phyloP scores from a whole-genome alignment of 2,888 invertebrate genomes.

The Thera obeliscata region DNA sequence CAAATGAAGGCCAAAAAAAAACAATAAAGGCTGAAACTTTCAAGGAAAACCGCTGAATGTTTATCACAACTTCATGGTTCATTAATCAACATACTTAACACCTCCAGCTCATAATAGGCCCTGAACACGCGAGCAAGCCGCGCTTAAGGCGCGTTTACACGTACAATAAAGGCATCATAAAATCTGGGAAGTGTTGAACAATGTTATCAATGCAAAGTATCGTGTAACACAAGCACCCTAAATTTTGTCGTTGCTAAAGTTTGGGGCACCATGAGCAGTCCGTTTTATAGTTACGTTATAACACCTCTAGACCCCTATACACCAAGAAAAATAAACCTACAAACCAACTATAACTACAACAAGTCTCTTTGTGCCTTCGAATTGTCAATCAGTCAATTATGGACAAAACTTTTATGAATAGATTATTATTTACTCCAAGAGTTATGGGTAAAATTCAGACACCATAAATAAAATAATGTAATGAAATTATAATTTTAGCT shows the following conservation, averaged over 20 bases:
- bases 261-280: slow-evolving; percentile 44
- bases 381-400: too few species aligned
- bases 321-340: too few species aligned
- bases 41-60: slow-evolving; percentile 31
- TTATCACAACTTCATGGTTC: slow-evolving; percentile 41
- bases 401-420: too few species aligned
- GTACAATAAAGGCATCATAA: slow-evolving; percentile 66
- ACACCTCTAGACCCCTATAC: too few species aligned
- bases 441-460: too few species aligned
- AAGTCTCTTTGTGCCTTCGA: too few species aligned
- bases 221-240: slow-evolving; percentile 64
- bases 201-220: slow-evolving; percentile 77
- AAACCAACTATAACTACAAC: too few species aligned
- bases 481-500: slow-evolving; percentile 3
- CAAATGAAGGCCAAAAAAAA: background rate
- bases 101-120: slow-evolving; percentile 40
- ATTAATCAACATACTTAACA: slow-evolving; percentile 41
- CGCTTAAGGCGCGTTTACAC: slow-evolving; percentile 44
- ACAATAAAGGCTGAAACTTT: background rate
- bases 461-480: too few species aligned
- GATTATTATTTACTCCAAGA: too few species aligned
- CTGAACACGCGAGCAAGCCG: slow-evolving; percentile 37
- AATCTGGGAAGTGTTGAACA: slow-evolving; percentile 72
- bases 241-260: slow-evolving; percentile 53
- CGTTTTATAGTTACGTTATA: background rate